These are phyloP conservation scores for Spodoptera littoralis DNA, from an alignment of 2,888 invertebrate species.

Conservation along the genomic window DNA sequence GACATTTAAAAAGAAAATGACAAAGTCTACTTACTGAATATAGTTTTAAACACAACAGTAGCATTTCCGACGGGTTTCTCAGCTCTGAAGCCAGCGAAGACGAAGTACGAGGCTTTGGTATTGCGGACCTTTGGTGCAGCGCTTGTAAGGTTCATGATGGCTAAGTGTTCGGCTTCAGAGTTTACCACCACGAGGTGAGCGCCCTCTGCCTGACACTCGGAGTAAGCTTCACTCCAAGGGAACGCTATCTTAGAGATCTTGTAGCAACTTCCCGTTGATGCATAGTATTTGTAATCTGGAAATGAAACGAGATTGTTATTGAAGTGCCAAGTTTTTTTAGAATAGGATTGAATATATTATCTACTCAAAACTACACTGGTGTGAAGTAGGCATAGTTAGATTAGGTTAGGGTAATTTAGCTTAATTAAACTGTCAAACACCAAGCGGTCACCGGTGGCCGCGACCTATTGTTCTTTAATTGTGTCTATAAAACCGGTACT, in stretches of 20 bases:
- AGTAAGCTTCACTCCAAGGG: conserved; percentile 76
- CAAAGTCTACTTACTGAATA: conserved; percentile 72
- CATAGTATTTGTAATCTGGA: conserved; percentile 68
- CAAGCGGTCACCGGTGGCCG: too few relatives aligned
- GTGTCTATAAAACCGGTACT: too few relatives aligned
- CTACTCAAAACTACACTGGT: too few relatives aligned
- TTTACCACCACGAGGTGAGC: conserved; percentile 74
- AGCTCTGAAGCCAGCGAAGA: conserved; percentile 74
- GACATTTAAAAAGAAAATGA: neutral
- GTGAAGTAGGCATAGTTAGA: too few relatives aligned
- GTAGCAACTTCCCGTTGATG: conserved; percentile 74
- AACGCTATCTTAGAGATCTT: conserved; percentile 61
- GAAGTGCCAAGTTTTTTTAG: too few relatives aligned
- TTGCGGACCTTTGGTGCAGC: conserved; percentile 22
- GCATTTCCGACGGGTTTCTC: conserved; percentile 52
- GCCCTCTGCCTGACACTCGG: conserved; percentile 70
- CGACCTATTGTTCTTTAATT: too few relatives aligned
- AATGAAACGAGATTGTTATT: neutral
- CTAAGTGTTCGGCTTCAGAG: conserved; percentile 67
- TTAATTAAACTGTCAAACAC: too few relatives aligned
- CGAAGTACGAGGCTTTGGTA: conserved; percentile 61
- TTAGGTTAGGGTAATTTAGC: too few relatives aligned
- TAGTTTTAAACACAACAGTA: conserved; percentile 70
- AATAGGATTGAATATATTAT: too few relatives aligned
- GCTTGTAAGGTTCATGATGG: conserved; percentile 61